A percentile compares a stretch with the other conserved stretches of the same genome.
Conservation (phyloP, 2,797 vertebrate species). For the Falco berigora region DNA sequence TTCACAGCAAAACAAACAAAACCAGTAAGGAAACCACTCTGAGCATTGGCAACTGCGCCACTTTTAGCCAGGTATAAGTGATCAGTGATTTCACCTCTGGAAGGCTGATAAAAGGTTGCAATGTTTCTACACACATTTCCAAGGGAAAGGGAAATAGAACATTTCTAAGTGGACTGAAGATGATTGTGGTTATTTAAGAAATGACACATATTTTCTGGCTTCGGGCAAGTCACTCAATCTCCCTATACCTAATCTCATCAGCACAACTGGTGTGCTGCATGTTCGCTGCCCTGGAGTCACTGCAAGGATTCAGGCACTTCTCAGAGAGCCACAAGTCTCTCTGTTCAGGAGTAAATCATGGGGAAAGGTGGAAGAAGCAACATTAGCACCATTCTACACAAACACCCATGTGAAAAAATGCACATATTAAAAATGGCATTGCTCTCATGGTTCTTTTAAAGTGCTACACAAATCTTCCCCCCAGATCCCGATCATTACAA, state of each 20-base stretch:
- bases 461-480: neutral
- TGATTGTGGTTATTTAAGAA: neutral
- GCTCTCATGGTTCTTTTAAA: neutral
- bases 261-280: fast-evolving
- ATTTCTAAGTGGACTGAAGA: neutral
- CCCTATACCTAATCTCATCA: neutral
- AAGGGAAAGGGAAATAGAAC: neutral
- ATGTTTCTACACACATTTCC: neutral
- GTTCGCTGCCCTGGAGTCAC: neutral
- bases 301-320: neutral
- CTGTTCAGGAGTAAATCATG: neutral
- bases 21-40: neutral
- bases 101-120: neutral
- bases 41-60: neutral
- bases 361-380: neutral
- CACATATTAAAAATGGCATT: neutral
- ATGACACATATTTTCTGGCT: neutral
- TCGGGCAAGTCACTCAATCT: neutral
- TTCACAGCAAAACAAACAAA: neutral
- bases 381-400: neutral
- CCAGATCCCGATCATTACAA: neutral
- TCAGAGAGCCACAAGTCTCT: neutral
- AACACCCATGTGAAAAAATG: neutral
- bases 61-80: neutral
- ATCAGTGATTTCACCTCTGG: neutral